phyloP scores from a whole-genome alignment of 2,888 invertebrate genomes.

The Erpobdella octoculata region DNA sequence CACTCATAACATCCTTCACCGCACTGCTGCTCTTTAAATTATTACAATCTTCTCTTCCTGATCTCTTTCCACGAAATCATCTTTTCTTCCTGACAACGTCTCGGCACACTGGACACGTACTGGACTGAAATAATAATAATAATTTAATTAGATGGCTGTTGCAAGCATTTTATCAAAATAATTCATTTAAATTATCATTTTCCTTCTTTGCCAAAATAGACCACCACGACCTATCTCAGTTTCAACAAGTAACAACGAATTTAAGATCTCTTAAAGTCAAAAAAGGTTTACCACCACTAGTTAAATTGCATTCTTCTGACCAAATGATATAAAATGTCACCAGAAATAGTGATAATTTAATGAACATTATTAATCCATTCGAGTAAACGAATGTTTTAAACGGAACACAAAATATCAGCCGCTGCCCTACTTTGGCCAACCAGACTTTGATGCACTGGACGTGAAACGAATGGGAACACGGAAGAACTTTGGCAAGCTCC shows the following conservation, averaged over 20 bases:
- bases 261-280: too few species aligned
- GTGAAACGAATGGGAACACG: neutral
- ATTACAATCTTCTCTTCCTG: neutral
- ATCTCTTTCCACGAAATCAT: neutral
- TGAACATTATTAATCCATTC: neutral
- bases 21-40: too few species aligned
- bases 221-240: too few species aligned
- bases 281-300: too few species aligned
- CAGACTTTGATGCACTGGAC: slow-evolving; percentile 3
- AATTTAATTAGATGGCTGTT: neutral
- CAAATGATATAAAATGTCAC: too few species aligned
- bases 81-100: neutral
- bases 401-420: neutral
- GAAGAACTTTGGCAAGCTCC: neutral
- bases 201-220: too few species aligned
- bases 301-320: too few species aligned
- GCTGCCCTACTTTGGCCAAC: neutral
- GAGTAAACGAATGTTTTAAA: neutral
- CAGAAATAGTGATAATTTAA: too few species aligned
- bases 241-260: too few species aligned
- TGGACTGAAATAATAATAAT: neutral
- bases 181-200: too few species aligned
- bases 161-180: neutral
- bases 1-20: too few species aligned
- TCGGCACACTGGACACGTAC: slow-evolving; percentile 1